phyloP scores from a whole-genome alignment of 2,888 invertebrate species.

The Toxonevra muliebris region DNA sequence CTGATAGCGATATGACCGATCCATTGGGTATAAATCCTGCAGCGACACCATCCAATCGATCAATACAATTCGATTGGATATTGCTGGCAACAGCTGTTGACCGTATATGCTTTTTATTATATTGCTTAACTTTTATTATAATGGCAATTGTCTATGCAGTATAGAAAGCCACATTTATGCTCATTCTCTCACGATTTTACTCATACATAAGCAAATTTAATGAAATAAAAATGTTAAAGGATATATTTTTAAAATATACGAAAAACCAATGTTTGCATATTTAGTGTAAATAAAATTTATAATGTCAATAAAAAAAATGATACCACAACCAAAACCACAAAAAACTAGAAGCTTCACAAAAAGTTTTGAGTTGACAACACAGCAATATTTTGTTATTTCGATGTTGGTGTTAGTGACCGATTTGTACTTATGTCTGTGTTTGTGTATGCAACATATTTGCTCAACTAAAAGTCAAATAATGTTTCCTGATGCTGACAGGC shows the following conservation, averaged over 20 bases:
- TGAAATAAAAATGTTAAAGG: too few relatives aligned
- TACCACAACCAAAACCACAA: not conserved
- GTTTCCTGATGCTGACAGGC: too few relatives aligned
- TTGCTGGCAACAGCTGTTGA: conserved; percentile 72
- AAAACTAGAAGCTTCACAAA: not conserved
- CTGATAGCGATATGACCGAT: conserved; percentile 42
- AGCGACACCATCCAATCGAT: conserved; percentile 47
- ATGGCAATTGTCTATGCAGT: conserved; percentile 49
- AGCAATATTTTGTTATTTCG: not conserved
- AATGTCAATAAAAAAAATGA: not conserved
- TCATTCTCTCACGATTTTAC: too few relatives aligned
- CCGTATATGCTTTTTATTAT: conserved; percentile 70
- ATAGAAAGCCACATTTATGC: too few relatives aligned
- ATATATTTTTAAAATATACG: too few relatives aligned
- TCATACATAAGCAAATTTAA: too few relatives aligned
- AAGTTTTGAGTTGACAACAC: not conserved
- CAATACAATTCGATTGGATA: conserved; percentile 72
- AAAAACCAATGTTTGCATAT: too few relatives aligned
- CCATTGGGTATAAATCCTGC: conserved; percentile 46
- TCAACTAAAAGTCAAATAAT: not conserved
- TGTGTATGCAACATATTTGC: not conserved
- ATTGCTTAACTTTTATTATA: conserved; percentile 68
- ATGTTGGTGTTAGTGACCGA: not conserved
- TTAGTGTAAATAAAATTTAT: not conserved
- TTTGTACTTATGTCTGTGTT: not conserved